phyloP scores from a whole-genome alignment of 2,113 vertebrate species.

The Salvelinus sp. region DNA sequence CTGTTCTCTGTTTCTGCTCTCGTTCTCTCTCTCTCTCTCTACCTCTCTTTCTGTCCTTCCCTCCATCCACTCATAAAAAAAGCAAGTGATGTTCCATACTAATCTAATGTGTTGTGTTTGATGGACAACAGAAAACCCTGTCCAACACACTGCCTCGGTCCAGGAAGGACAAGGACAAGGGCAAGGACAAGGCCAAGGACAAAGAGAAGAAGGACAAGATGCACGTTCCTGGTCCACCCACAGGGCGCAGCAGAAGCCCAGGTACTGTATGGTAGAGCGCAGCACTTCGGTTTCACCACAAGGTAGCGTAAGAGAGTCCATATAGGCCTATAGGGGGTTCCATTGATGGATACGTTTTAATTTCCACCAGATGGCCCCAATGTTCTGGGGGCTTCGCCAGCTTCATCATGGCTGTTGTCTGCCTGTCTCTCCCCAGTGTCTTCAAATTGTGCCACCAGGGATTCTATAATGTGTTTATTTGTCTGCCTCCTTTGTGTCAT shows the following conservation, averaged over 20 bases:
- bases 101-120: not conserved
- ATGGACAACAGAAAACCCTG: constrained; percentile 61
- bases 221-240: constrained; percentile 23
- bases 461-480: too few species aligned
- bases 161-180: constrained; percentile 47
- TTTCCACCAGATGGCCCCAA: too few species aligned
- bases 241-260: constrained; percentile 69
- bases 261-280: not conserved
- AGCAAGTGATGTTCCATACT: too few species aligned
- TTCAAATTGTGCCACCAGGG: not conserved
- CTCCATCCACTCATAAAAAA: too few species aligned
- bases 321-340: not conserved
- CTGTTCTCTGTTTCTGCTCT: not conserved
- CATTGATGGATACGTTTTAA: too few species aligned
- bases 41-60: too few species aligned
- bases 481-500: too few species aligned
- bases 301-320: not conserved
- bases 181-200: too few species aligned
- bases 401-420: not conserved
- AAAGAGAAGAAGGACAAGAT: not conserved
- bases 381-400: not conserved
- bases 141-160: constrained; percentile 71
- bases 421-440: not conserved
- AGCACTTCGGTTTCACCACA: not conserved
- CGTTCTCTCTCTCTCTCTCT: not conserved